phyloP scores from a whole-genome alignment of 1,140 invertebrate species.

The Hycleus phaleratus region DNA sequence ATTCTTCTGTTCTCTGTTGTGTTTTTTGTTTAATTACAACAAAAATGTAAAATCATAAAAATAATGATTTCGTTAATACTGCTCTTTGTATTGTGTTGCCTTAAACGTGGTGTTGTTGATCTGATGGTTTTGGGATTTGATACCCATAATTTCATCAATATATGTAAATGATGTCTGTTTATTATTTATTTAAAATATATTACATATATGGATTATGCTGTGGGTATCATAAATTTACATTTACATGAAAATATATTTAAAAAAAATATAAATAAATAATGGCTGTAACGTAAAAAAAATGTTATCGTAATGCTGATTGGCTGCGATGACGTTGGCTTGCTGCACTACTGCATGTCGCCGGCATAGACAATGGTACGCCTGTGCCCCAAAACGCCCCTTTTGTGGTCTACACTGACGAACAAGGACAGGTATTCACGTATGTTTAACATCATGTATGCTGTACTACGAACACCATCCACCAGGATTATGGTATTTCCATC shows the following conservation, averaged over 20 bases:
- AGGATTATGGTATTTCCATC: not conserved
- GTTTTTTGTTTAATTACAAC: too few relatives aligned
- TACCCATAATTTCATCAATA: too few relatives aligned
- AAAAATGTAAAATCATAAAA: too few relatives aligned
- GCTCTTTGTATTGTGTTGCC: too few relatives aligned
- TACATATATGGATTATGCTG: too few relatives aligned
- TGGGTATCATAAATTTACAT: not conserved
- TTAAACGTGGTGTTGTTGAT: too few relatives aligned
- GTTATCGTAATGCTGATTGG: slow-evolving; percentile 41
- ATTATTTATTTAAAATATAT: too few relatives aligned
- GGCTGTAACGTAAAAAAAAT: slow-evolving; percentile 36
- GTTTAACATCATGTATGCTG: slow-evolving; percentile 38
- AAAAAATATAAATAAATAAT: slow-evolving; percentile 22
- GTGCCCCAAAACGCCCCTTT: slow-evolving; percentile 80
- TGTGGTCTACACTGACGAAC: slow-evolving; percentile 91
- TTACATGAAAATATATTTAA: not conserved
- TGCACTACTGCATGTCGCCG: slow-evolving; percentile 41
- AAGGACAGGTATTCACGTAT: slow-evolving; percentile 78
- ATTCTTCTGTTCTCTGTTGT: too few relatives aligned
- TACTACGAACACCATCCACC: slow-evolving; percentile 23
- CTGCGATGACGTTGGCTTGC: slow-evolving; percentile 42
- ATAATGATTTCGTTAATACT: too few relatives aligned
- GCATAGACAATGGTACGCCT: slow-evolving; percentile 42
- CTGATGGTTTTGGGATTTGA: too few relatives aligned
- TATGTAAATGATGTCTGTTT: too few relatives aligned